Evolutionary conservation across 2,888 invertebrate genomes (phyloP), one percentile per base, ranked within the genome.

Genomic region (Platycheirus rosarum): DNA sequence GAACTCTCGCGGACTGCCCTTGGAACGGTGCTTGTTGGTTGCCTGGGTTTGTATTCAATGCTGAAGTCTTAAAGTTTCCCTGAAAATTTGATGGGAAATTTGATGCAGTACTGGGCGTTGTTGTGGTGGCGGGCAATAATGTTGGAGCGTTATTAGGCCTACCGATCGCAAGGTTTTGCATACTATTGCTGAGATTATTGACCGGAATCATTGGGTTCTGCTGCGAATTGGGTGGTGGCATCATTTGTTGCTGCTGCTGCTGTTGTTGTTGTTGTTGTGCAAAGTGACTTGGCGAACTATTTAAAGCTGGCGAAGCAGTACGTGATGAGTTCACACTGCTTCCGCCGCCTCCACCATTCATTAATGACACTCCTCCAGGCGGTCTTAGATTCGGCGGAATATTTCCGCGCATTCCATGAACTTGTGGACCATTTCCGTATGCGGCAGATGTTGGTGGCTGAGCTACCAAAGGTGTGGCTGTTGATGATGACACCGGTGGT

Each of bases 281-380:
- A 44, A 44, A 75, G 20, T 79, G 66, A 73, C 69, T 85, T 1
- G 85, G 77, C 6, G 86, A 82, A 63, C 65, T 82, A 66, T 86
- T 87, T 46, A 86, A 44, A 14, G 86, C 88, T 0, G 90, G 89
- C 26, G 90, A 90, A 4, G 88, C 87, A 16, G 90, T 91, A 53
- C 91, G 86, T 4, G 91, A 91, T 35, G 90, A 91, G 42, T 88
- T 87, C 29, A 87, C 86, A 84, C 90, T 90, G 78, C 79, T 70
- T 69, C 85, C 35, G 13, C 86, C 86, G 48, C 87, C 87, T 65
- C 85, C 88, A 66, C 88, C 89, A 51, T 88, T 88, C 11, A 86
- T 86, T 7, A 86, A 35, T 6, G 85, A 80, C 7, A 82, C 57
- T 42, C 84, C 73, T 40, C 85, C 71, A 1, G 86, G 75, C 4